These are phyloP conservation scores for Onthophagus taurus DNA, from an alignment of 1,140 invertebrate genomes.

Conservation along the genomic window DNA sequence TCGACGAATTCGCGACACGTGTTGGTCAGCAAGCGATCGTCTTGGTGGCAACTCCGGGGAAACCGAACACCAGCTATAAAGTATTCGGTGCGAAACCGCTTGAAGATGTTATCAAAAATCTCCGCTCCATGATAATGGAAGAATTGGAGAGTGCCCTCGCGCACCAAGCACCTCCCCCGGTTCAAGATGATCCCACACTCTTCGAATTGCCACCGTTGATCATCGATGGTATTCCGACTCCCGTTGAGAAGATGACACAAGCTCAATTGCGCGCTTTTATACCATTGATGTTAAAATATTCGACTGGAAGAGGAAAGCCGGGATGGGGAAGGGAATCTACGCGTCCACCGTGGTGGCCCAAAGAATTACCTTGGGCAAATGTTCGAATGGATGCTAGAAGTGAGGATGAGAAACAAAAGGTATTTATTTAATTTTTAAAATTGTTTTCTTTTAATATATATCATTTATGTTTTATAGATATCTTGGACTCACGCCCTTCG, in stretches of 20 bases:
- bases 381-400: constrained; percentile 93
- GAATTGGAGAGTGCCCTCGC: constrained; percentile 87
- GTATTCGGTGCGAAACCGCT: constrained; percentile 95
- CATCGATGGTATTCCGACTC: constrained; percentile 95
- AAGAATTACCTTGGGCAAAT: constrained; percentile 95
- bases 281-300: constrained; percentile 96
- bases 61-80: constrained; percentile 90
- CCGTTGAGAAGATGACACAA: constrained; percentile 98
- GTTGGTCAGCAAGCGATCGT: constrained; percentile 97
- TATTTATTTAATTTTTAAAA: constrained; percentile 32
- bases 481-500: constrained; percentile 97
- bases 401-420: constrained; percentile 96
- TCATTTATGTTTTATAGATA: constrained; percentile 54
- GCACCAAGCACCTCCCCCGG: constrained; percentile 86
- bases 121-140: constrained; percentile 85
- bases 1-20: constrained; percentile 93
- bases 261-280: constrained; percentile 94
- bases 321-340: constrained; percentile 95
- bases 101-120: constrained; percentile 90
- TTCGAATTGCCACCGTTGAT: constrained; percentile 93
- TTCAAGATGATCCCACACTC: constrained; percentile 82
- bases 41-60: constrained; percentile 92
- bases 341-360: constrained; percentile 94
- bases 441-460: not conserved
- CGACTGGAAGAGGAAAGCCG: constrained; percentile 91